phyloP scores from a whole-genome alignment of 2,113 vertebrate genomes.

The Hiodon alosoides region DNA sequence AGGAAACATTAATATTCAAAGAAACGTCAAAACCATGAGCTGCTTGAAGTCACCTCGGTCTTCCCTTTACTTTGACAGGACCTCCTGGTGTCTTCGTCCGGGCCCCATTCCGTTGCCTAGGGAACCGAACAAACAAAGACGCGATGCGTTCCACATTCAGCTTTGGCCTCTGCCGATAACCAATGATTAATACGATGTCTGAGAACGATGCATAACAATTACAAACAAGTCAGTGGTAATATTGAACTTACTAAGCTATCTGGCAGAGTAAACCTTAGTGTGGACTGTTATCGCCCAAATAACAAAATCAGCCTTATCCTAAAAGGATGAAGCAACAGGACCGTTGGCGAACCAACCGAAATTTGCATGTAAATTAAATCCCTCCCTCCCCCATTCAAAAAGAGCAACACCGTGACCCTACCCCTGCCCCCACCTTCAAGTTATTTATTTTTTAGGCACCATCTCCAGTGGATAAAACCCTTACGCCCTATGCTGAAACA shows the following conservation, averaged over 20 bases:
- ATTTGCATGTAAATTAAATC: conserved; percentile 68
- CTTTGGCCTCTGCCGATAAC: conserved; percentile 32
- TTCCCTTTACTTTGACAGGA: conserved; percentile 99
- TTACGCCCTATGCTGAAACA: conserved; percentile 31
- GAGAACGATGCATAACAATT: conserved; percentile 32
- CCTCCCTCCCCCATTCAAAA: conserved; percentile 45
- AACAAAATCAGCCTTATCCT: conserved; percentile 47
- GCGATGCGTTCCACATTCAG: conserved; percentile 29
- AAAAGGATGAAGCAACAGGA: conserved; percentile 43
- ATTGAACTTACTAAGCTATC: conserved; percentile 38
- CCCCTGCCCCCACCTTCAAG: conserved; percentile 25
- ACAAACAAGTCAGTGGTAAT: conserved; percentile 42
- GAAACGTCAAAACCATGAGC: conserved; percentile 2
- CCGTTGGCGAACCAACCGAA: conserved; percentile 49
- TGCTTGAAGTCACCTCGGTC: conserved; percentile 79
- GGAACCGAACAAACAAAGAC: conserved; percentile 62
- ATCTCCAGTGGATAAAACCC: conserved; percentile 26
- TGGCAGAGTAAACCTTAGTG: conserved; percentile 49
- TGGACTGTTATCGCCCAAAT: conserved; percentile 68
- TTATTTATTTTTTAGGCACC: conserved; percentile 45
- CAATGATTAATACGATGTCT: conserved; percentile 29
- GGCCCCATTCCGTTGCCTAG: conserved; percentile 92
- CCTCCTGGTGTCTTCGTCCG: conserved; percentile 88
- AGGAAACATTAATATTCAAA: conserved; percentile 37
- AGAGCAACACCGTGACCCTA: conserved; percentile 31